These are phyloP conservation scores for Ictalurus furcatus DNA, from an alignment of 2,113 vertebrate genomes.

Conservation along the genomic window DNA sequence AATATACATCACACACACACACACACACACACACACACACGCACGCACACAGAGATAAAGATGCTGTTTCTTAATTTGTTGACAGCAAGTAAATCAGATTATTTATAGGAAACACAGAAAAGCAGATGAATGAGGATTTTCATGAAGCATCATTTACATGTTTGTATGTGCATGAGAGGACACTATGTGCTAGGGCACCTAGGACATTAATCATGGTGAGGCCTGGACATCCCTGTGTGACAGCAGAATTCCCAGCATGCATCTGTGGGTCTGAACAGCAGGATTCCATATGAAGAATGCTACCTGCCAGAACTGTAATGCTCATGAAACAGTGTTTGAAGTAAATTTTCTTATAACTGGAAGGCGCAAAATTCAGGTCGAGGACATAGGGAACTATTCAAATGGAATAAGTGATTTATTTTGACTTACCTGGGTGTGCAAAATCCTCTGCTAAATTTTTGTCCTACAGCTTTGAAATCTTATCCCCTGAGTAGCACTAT, in stretches of 20 bases:
- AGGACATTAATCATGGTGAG: slow-evolving; percentile 13
- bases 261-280: background rate
- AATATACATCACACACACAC: background rate
- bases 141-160: background rate
- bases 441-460: background rate
- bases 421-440: background rate
- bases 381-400: background rate
- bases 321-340: background rate
- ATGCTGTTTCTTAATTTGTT: background rate
- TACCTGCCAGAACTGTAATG: background rate
- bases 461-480: background rate
- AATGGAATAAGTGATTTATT: background rate
- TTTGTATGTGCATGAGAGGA: background rate
- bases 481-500: background rate
- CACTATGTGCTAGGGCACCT: background rate
- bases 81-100: background rate
- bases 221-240: slow-evolving; percentile 2
- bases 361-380: background rate
- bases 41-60: background rate
- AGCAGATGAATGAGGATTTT: background rate
- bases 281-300: background rate
- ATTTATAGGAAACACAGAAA: background rate
- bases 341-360: background rate
- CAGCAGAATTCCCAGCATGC: slow-evolving; percentile 15
- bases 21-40: background rate